Conservation (phyloP, 2,113 vertebrate genomes). For the Ochotona curzoniae region DNA sequence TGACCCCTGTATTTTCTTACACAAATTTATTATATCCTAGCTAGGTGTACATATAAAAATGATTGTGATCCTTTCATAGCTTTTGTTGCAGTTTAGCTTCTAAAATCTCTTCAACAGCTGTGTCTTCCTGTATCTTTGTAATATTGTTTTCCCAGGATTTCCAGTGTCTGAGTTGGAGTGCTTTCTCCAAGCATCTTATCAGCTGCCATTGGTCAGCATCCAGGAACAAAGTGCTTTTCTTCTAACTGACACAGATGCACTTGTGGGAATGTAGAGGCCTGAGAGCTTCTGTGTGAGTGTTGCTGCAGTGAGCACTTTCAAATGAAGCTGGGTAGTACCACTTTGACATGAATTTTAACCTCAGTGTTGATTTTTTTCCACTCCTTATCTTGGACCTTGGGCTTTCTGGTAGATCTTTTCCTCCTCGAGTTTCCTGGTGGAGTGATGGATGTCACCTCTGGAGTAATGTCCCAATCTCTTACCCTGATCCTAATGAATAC, state of each 20-base stretch:
- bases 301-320: background rate
- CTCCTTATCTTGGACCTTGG: background rate
- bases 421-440: background rate
- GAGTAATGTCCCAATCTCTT: background rate
- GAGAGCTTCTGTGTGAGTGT: background rate
- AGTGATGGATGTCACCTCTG: background rate
- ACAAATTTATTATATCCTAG: background rate
- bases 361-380: background rate
- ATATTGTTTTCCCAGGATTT: background rate
- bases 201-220: background rate
- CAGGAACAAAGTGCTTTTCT: background rate
- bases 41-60: constrained; percentile 23
- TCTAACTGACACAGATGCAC: background rate
- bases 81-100: background rate
- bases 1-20: background rate
- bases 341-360: background rate
- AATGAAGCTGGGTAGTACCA: background rate
- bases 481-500: background rate
- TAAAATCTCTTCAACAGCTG: background rate
- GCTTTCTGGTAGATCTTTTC: background rate
- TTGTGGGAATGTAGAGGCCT: background rate
- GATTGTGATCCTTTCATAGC: background rate
- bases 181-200: background rate
- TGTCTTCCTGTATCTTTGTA: background rate
- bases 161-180: background rate